These are phyloP conservation scores for Neoscelio sp. DNA, from an alignment of 2,888 invertebrate species.

Conservation along the genomic window DNA sequence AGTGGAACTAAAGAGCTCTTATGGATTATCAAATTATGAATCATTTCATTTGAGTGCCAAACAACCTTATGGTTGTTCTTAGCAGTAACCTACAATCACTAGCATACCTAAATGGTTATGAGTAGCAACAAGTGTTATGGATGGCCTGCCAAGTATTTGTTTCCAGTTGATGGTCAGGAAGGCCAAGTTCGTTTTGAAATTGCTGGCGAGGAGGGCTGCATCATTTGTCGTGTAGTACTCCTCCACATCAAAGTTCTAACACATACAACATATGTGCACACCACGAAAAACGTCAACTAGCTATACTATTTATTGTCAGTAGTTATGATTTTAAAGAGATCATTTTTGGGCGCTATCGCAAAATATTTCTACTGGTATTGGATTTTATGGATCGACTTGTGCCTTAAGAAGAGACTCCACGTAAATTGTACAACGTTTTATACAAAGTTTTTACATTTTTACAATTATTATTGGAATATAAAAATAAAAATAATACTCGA, in stretches of 20 bases:
- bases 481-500: no score
- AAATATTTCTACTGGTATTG: constrained; percentile 46
- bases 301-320: constrained; percentile 21
- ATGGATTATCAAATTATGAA: not conserved
- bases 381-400: constrained; percentile 73
- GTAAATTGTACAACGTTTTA: no score
- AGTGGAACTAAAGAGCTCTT: constrained; percentile 6
- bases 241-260: constrained; percentile 94
- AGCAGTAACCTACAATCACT: constrained; percentile 42
- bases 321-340: constrained; percentile 28
- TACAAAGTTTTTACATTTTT: no score
- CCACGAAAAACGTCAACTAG: constrained; percentile 74
- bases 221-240: constrained; percentile 99
- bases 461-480: no score
- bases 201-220: constrained; percentile 96
- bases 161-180: constrained; percentile 99
- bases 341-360: not conserved
- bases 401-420: no score
- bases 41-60: not conserved
- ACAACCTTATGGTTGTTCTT: not conserved
- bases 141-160: constrained; percentile 97
- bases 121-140: constrained; percentile 94
- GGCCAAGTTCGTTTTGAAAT: constrained; percentile 96
- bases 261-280: constrained; percentile 81
- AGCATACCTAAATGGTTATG: constrained; percentile 92